Evolutionary conservation across 2,797 vertebrate species (phyloP).

Genomic region (Sandelia bainsii): DNA sequence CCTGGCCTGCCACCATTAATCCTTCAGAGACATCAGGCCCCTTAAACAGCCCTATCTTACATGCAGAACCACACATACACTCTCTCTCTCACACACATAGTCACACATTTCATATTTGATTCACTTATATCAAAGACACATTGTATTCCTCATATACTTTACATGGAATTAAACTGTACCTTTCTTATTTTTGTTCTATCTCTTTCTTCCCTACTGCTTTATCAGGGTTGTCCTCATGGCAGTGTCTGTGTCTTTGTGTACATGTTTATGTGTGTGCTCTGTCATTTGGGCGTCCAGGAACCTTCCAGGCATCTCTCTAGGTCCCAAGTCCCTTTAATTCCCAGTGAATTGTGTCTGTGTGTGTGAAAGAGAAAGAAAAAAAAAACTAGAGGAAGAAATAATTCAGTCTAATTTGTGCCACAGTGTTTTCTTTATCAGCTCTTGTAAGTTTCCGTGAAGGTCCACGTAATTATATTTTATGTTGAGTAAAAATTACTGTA

Average conservation of each 20-base stretch:
- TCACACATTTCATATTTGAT: constrained; percentile 23
- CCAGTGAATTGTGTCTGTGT: constrained; percentile 28
- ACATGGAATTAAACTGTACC: constrained; percentile 23
- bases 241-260: constrained; percentile 18
- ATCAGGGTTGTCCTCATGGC: constrained; percentile 40
- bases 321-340: constrained; percentile 47
- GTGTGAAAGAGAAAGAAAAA: constrained; percentile 12
- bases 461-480: constrained; percentile 58
- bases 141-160: constrained; percentile 37
- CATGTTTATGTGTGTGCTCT: neutral
- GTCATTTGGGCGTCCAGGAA: constrained; percentile 58
- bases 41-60: constrained; percentile 72
- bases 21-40: constrained; percentile 79
- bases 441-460: constrained; percentile 43
- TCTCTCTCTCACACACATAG: constrained; percentile 3
- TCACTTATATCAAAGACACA: constrained; percentile 47
- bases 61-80: constrained; percentile 26
- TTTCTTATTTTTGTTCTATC: constrained; percentile 1
- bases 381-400: constrained; percentile 18
- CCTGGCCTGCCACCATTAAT: constrained; percentile 83
- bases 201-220: constrained; percentile 21
- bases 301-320: constrained; percentile 53
- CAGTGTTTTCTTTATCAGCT: constrained; percentile 61
- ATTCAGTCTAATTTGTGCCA: constrained; percentile 46
- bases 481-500: constrained; percentile 54